These are phyloP conservation scores for Erpobdella octoculata DNA, from an alignment of 2,888 invertebrate genomes.

Conservation along the genomic window DNA sequence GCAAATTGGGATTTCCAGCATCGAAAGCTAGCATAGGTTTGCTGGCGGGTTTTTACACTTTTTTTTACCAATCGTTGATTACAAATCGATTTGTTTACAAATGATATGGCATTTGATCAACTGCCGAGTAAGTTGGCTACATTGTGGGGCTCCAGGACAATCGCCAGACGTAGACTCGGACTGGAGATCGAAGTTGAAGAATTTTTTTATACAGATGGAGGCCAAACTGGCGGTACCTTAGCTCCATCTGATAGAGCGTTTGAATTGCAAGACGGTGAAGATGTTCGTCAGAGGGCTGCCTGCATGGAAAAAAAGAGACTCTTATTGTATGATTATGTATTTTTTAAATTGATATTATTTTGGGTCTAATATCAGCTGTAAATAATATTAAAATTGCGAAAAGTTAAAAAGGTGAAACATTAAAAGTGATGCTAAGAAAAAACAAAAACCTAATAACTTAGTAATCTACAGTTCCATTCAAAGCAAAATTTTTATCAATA, in stretches of 20 bases:
- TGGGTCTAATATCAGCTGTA: too few relatives aligned
- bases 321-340: background rate
- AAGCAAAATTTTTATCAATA: too few relatives aligned
- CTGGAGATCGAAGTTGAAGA: background rate
- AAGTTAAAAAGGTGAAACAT: too few relatives aligned
- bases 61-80: too few relatives aligned
- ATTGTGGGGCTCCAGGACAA: background rate
- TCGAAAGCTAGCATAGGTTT: too few relatives aligned
- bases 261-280: background rate
- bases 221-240: background rate
- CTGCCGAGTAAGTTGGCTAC: background rate
- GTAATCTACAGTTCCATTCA: too few relatives aligned
- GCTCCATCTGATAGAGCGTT: too few relatives aligned
- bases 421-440: too few relatives aligned
- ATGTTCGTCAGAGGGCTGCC: background rate
- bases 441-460: too few relatives aligned
- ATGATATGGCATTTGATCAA: background rate
- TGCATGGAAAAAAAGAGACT: background rate
- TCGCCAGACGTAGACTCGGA: background rate
- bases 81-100: background rate
- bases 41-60: too few relatives aligned
- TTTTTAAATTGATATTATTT: background rate
- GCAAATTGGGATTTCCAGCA: too few relatives aligned
- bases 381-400: too few relatives aligned
- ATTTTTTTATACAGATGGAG: background rate